A percentile compares a stretch with the other conserved stretches of the same genome.
phyloP scores from a whole-genome alignment of 2,888 invertebrate species.

The Bhutanitis thaidina region DNA sequence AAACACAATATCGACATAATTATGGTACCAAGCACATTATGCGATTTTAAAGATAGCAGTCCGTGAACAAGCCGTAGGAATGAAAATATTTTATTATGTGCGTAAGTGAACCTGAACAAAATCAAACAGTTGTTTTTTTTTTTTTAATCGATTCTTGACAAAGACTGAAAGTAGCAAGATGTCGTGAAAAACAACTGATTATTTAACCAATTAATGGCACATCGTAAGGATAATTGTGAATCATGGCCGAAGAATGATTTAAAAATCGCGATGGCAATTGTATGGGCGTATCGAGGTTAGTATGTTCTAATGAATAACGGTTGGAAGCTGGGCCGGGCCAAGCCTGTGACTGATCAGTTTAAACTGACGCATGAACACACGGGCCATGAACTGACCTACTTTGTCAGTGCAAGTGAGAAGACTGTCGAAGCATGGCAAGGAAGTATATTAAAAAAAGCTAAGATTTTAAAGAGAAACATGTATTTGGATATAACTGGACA shows the following conservation, averaged over 20 bases:
- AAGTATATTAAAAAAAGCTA: too few species aligned
- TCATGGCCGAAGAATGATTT: not conserved
- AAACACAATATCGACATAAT: too few species aligned
- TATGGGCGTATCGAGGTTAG: constrained; percentile 61
- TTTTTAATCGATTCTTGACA: too few species aligned
- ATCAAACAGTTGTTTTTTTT: too few species aligned
- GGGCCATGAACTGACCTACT: constrained; percentile 7
- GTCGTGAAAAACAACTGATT: not conserved
- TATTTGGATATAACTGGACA: too few species aligned
- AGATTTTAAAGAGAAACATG: too few species aligned
- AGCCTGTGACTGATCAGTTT: constrained; percentile 26
- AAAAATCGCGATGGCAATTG: constrained; percentile 28
- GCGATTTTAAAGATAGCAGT: too few species aligned
- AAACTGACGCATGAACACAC: constrained; percentile 2
- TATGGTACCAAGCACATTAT: too few species aligned
- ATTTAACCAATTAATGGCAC: not conserved
- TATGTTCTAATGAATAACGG: constrained; percentile 63
- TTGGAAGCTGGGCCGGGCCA: constrained; percentile 42
- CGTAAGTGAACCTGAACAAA: too few species aligned
- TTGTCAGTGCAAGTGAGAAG: not conserved
- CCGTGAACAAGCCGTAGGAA: too few species aligned
- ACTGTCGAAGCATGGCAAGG: not conserved
- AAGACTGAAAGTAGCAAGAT: not conserved
- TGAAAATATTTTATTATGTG: too few species aligned
- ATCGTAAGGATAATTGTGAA: constrained; percentile 2